phyloP scores from a whole-genome alignment of 92 coral and sea anemone genomes.

The Heliopora coerulea region DNA sequence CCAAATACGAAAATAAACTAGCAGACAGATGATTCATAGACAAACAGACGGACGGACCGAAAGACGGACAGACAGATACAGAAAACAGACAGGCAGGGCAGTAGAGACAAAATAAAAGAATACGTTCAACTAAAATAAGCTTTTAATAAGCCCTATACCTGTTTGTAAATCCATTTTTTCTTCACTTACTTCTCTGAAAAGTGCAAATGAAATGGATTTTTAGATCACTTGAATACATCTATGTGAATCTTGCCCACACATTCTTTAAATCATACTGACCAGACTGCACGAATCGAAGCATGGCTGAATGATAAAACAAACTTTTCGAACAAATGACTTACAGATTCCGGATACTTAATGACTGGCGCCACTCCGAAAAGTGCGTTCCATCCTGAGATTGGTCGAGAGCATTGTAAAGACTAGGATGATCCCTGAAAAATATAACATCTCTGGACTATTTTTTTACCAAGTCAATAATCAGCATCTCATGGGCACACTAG shows the following conservation, averaged over 20 bases:
- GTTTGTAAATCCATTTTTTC: not conserved
- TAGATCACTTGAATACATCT: no score
- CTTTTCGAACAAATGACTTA: constrained; percentile 25
- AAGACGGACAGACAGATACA: not conserved
- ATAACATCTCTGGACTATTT: no score
- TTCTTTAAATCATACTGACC: no score
- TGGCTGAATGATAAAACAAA: no score
- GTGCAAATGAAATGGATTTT: not conserved
- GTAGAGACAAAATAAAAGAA: not conserved
- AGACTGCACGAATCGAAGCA: no score
- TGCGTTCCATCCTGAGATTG: constrained; percentile 87
- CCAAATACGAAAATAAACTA: not conserved
- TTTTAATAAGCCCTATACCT: not conserved
- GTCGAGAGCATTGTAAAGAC: constrained; percentile 83
- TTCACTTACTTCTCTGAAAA: not conserved
- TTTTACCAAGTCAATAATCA: no score
- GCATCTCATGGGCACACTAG: no score
- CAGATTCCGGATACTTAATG: constrained; percentile 48
- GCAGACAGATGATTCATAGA: not conserved
- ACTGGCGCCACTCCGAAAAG: constrained; percentile 53
- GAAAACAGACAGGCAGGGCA: no score
- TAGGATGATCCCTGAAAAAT: constrained; percentile 62
- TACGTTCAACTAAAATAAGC: not conserved
- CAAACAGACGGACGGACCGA: no score
- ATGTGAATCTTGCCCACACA: no score